Conservation (phyloP, 2,797 vertebrate genomes). For the Okamejei kenojei region DNA sequence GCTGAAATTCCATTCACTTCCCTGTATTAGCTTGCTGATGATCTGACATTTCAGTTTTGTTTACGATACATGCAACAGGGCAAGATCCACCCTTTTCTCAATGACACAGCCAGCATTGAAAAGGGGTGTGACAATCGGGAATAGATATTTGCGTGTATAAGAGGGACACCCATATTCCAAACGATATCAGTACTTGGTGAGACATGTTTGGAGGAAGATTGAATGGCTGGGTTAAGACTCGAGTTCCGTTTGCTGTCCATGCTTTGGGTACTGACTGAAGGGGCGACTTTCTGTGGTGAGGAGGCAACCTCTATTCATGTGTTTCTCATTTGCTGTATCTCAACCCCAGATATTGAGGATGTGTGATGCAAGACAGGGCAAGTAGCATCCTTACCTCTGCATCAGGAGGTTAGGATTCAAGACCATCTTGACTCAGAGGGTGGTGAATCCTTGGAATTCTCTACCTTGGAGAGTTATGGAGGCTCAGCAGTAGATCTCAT, state of each 20-base stretch:
- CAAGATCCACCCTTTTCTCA: neutral
- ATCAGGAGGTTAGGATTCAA: neutral
- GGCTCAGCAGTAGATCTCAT: no score
- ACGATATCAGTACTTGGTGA: neutral
- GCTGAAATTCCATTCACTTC: neutral
- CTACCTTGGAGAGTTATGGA: no score
- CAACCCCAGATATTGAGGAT: neutral
- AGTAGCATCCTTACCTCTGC: neutral
- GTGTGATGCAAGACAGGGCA: neutral
- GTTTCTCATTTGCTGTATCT: neutral
- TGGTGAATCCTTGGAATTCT: no score
- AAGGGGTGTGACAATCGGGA: conserved; percentile 27
- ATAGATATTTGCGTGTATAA: conserved; percentile 28
- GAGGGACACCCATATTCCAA: neutral
- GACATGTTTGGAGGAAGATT: neutral
- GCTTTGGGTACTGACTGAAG: neutral
- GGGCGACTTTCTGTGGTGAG: neutral
- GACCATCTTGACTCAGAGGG: no score
- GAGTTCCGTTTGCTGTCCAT: conserved; percentile 4
- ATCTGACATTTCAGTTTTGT: neutral
- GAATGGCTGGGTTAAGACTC: neutral
- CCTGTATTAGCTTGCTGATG: neutral
- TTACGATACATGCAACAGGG: neutral
- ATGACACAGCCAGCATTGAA: conserved; percentile 15
- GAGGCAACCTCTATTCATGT: neutral